Conservation (phyloP, 2,797 vertebrate genomes). For the Eulemur albifrons region DNA sequence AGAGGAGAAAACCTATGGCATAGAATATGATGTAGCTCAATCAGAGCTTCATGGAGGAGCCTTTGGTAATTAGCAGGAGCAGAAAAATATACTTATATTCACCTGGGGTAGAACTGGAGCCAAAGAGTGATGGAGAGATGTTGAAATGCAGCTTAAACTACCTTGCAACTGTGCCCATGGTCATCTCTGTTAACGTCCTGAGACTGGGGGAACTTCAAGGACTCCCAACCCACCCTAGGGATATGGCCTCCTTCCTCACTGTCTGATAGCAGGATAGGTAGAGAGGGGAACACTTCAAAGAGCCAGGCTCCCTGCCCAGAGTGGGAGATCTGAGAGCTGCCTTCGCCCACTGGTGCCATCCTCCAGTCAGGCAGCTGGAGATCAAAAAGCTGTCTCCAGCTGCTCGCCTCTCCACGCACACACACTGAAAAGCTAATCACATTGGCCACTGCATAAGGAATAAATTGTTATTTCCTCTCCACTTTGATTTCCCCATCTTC, state of each 20-base stretch:
- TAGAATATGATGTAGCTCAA: neutral
- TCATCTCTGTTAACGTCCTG: conserved; percentile 13
- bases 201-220: conserved; percentile 43
- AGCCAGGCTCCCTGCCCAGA: conserved; percentile 12
- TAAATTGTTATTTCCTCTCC: conserved; percentile 52
- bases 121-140: neutral
- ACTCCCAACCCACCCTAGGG: neutral
- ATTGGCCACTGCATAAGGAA: conserved; percentile 56
- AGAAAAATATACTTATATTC: neutral
- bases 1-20: neutral
- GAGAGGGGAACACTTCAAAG: conserved; percentile 63
- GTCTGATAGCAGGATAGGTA: conserved; percentile 26
- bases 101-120: neutral
- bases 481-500: conserved; percentile 33
- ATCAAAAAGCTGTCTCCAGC: conserved; percentile 66
- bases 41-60: neutral
- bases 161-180: neutral
- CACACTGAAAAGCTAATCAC: conserved; percentile 34
- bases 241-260: conserved; percentile 21
- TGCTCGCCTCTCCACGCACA: neutral
- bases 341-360: neutral
- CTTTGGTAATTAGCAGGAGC: neutral
- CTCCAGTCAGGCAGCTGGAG: conserved; percentile 33
- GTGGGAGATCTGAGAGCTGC: neutral
- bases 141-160: neutral